Base-by-base conservation (phyloP, 2,888 invertebrate species). In the Hirtodrosophila alboralis region DNA sequence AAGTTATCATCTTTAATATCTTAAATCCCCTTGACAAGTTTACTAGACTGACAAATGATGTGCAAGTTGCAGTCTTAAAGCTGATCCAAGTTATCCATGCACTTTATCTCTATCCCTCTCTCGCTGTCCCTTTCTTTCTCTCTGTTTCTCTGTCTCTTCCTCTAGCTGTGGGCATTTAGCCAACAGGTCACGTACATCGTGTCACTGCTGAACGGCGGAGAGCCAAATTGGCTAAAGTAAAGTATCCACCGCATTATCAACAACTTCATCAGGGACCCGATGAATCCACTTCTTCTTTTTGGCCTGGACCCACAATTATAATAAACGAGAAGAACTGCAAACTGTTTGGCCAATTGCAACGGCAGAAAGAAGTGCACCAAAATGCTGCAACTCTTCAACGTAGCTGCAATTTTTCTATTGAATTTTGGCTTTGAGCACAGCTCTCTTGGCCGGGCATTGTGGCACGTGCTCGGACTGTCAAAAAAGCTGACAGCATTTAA, bases 151-250 rank as follows among this genome's bases (percentile, higher is more conserved):
- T 26, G 4, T 51, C 38, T 53, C 44, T 28, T 12, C 53, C 44
- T 28, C 10, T 53, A n/a, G 6, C 33, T 45, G 28, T 44, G 70
- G 70, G 62, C 83, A 75, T 70, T 78, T 83, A 61, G 61, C 40
- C 70, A 71, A 44, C 79, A 71, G 79, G 80, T 80, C 79, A 80
- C 84, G 79, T 80, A 68, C 74, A 54, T 62, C 79, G 79, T 83
- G 84, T 80, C 79, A 83, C 74, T 74, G 84, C 79, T 74, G 79
- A 79, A 76, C 76, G 71, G 76, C 77, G 76, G 80, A 66, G 76
- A 83, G 70, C 79, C 84, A 80, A 80, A 80, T 80, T 80, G 79
- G 79, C 79, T 68, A 71, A 74, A 76, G 84, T 75, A 74, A 78
- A 73, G 79, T 68, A 76, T 76, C 76, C 84, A 71, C 66, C 76